Base-by-base conservation (phyloP, 2,113 vertebrate genomes). In the Abramis brama region DNA sequence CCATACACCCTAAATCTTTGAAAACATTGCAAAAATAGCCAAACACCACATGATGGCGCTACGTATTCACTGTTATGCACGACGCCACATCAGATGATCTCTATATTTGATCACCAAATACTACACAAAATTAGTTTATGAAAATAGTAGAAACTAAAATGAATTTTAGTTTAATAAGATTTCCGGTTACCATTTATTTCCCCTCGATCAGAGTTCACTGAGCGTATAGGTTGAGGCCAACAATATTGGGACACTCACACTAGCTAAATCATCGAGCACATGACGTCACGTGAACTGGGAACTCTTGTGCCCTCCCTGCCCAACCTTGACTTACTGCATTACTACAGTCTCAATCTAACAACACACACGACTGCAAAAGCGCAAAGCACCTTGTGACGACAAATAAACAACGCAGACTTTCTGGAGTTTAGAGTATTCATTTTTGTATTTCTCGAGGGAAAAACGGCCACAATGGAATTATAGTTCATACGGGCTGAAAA, bases 261-360 rank as follows among this genome's bases (percentile, higher is more conserved):
- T 71, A 39, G 68, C 9, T 70, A 33, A 19, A 36, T 36, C 66
- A 30, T 70, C 1, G 66, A 70, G 52, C 76, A 43, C 55, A 60
- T 60, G 77, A 79, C 77, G 77, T 79, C 77, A 79, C 55, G n/a
- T 79, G 77, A 79, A 79, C 77, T 79, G 77, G 77, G 55, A 15
- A 59, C 77, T 17, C 55, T 39, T 60, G 70, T 39, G 27, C 75
- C 30, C 10, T 78, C 75, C 30, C 33, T 57, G 47, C 17, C 5
- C 33, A 79, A 79, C 21, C 7, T 33, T 76, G 6, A 76, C 45
- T 52, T 57, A 59, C 21, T 79, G 55, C 30, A 15, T 21, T 36
- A 13, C 77, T 60, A 36, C 5, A 60, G 55, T 59, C 55, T 25
- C 55, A 36, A n/a, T n/a, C 30, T 59, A 21, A 36, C 6, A 4